Base-by-base conservation (phyloP, 2,113 vertebrate genomes). In the Theristicus caerulescens region DNA sequence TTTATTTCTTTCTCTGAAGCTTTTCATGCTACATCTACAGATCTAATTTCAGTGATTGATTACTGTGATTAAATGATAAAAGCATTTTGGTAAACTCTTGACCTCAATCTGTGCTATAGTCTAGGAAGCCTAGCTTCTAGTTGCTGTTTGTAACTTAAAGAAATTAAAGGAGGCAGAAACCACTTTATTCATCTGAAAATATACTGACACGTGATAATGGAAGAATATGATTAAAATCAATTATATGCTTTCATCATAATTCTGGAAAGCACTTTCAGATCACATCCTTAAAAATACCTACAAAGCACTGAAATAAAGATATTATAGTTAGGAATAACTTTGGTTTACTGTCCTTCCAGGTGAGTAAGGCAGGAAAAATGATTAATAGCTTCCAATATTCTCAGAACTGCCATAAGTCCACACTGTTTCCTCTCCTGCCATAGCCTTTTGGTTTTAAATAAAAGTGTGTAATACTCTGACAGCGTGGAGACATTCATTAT, bases 21-120 rank as follows among this genome's bases (percentile, higher is more conserved):
- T 69, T 96, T 97, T 94, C 96, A 91, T 94, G 83, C 88, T 89
- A 80, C 64, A 88, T 94, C 91, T 96, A 84, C 82, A 71, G 70
- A 97, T 94, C 88, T 97, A 93, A 97, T 97, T 98, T 96, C 73
- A 76, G 47, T 95, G 96, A 97, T 96, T 96, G 92, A 97, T 97
- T 94, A 93, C 92, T 93, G 42, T 94, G 97, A 97, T 97, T 93
- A 97, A 96, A 92, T 95, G 93, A 98, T 97, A 97, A 96, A 93
- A 93, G 88, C 79, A 76, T 89, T 82, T 96, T 84, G 86, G 64
- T 86, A 65, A 88, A 92, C 88, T 91, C 82, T 84, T 97, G 95
- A 88, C 96, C 95, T 92, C 70, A 74, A 47, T 92, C 80, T 92
- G 58, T 77, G 69, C 70, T 70, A 9, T 54, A 64, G 7, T 57